Conservation (phyloP, 2,113 vertebrate species). For the Coreoperca whiteheadi region DNA sequence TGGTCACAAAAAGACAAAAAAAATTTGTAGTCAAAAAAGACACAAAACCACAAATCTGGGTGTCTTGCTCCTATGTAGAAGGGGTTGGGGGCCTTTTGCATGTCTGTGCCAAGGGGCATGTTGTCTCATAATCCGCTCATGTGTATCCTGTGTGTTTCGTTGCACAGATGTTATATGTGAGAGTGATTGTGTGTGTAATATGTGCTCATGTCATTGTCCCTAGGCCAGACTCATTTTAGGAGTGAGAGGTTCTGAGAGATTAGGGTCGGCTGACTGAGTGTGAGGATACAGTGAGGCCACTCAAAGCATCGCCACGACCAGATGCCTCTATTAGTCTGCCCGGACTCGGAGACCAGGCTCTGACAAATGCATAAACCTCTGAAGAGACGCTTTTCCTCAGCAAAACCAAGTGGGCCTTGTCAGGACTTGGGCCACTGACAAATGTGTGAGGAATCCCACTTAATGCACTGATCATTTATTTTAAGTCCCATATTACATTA, state of each 20-base stretch:
- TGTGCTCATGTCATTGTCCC: slow-evolving; percentile 15
- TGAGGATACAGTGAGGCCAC: slow-evolving; percentile 43
- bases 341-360: slow-evolving; percentile 44
- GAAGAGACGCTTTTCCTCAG: slow-evolving; percentile 39
- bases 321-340: slow-evolving; percentile 77
- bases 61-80: background rate
- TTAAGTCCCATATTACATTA: background rate
- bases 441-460: slow-evolving; percentile 47
- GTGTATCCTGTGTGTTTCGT: background rate
- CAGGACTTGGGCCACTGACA: slow-evolving; percentile 41
- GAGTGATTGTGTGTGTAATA: slow-evolving; percentile 28
- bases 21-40: background rate
- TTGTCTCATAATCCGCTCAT: background rate
- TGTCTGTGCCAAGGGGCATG: background rate
- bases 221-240: slow-evolving; percentile 61
- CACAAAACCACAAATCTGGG: background rate
- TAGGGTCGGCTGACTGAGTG: slow-evolving; percentile 60
- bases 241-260: slow-evolving; percentile 64
- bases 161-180: background rate
- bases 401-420: slow-evolving; percentile 48
- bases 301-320: slow-evolving; percentile 59
- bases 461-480: slow-evolving; percentile 51
- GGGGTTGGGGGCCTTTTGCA: background rate
- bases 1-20: background rate
- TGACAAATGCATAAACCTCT: slow-evolving; percentile 48